Evolutionary conservation across 2,113 vertebrate genomes (phyloP), one percentile per base, ranked within the genome.

Genomic region (Heterocephalus glaber): DNA sequence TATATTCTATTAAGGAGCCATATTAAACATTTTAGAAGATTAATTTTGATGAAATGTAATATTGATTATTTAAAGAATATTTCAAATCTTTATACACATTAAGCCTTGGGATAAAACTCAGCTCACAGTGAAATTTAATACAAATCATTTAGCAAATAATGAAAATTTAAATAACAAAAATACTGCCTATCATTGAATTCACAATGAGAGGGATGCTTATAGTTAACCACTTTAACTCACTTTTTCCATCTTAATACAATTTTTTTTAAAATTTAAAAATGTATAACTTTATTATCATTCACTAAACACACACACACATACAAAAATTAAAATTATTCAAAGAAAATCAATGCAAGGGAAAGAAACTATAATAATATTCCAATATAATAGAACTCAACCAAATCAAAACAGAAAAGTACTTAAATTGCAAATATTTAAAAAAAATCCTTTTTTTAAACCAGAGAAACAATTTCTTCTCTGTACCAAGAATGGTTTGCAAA

Each of bases 91-190:
- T 88, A 88, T 63, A 90, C 5, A 60, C 22, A 68, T 79, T 80
- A 86, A 86, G 12, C 9, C 47, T 24, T 52, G 56, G 3, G 35
- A 58, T 81, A 90, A 94, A 92, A 85, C 77, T 81, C 65, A 86
- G 14, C 7, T 66, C 11, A 65, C 44, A 68, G 60, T 61, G 8
- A 2, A 96, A 66, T 84, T 80, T 68, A 91, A 17, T 90, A 68
- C 35, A 86, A 77, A 80, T 74, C 28, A 68, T 58, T 11, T 80
- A 77, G 26, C n/a, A 80, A 83, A 76, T 4, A 84, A 6, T 81
- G 16, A 80, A 94, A 89, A 77, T 28, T 82, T 33, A 88, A 89
- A 72, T 70, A 89, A 72, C 68, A 72, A 86, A 95, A 91, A 79
- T 56, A 35, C 2, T 93, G 9, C 28, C 38, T 93, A 12, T 44